Evolutionary conservation across 2,888 invertebrate genomes (phyloP), one percentile per base, ranked within the genome.

Genomic region (Mantis religiosa): DNA sequence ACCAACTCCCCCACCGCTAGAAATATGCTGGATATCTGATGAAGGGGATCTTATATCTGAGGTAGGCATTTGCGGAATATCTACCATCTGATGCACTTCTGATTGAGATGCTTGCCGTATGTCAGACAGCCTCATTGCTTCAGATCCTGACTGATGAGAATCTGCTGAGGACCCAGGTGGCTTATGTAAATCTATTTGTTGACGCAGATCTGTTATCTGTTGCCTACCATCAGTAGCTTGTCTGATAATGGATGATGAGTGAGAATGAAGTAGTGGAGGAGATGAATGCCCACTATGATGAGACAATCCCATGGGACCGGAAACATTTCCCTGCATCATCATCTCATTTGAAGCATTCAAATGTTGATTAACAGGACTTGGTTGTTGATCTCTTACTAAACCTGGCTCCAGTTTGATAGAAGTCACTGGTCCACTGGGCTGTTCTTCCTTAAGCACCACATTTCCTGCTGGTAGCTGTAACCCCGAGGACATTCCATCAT

Each of bases 361-460:
- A 28, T 15, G 83, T 20, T 83, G 28, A 20, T 87, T 82, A 25
- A 87, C 12, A 14, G 87, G 87, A 41, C 87, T 87, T 9, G 28
- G 28, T 41, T 87, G 87, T 90, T 0, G 93, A 92, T 7, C 92
- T 92, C 9, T 92, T 91, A 15, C 89, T 90, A 54, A 92, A 15
- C 89, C 89, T 81, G 90, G 89, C 86, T 90, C 90, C 41, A 88
- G 20, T 83, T 90, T 90, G 12, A 90, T 89, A 34, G 25, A 15
- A 20, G 28, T 12, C 7, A 30, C 28, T 15, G 82, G 34, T 27
- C 47, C 12, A 84, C 25, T 28, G 9, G 87, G 28, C 85, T 83
- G 54, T 85, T 86, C 88, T 15, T 88, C 88, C 82, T 87, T 89
- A 47, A 89, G 25, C 3, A 87, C 34, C 27, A 89, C 9, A 20